Base-by-base conservation (phyloP, 2,797 vertebrate genomes). In the Oceanodroma leucorhoa region DNA sequence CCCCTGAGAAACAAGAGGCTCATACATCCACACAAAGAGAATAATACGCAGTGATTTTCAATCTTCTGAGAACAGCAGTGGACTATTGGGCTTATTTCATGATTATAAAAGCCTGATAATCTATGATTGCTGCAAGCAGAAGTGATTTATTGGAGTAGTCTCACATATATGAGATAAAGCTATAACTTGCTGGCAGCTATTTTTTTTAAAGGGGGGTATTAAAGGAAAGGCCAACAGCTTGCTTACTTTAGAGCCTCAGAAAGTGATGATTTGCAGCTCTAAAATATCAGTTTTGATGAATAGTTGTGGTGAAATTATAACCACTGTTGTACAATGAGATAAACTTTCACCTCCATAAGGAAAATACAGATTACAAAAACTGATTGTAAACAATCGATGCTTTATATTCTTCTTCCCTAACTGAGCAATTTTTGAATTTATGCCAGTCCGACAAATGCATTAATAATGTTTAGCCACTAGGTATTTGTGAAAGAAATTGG, bases 41-140 rank as follows among this genome's bases (percentile, higher is more conserved):
- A 89, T 95, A 96, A 97, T 75, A 70, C 58, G 55, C 87, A 83
- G 77, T 87, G 96, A 95, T 97, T 97, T 97, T 96, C 95, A 96
- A 93, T 97, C 96, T 97, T 97, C 94, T 88, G 94, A 96, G 97
- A 97, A 93, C 75, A 95, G 84, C 82, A 83, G 81, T 97, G 94
- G 93, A 95, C 96, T 97, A 97, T 89, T 94, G 53, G 95, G 89
- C 95, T 98, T 98, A 97, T 97, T 98, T 97, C 96, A 97, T 96
- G 96, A 96, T 97, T 97, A 97, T 97, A 96, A 97, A 97, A 97
- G 88, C 87, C 92, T 96, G 97, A 97, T 98, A 97, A 97, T 96
- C 96, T 96, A 96, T 97, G 96, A 97, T 78, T 96, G 89, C 96
- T 97, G 83, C 84, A 94, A 97, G 95, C 77, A 95, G 96, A 95